Evolutionary conservation across 2,888 invertebrate genomes (phyloP).

Genomic region (Trissoscelio sp.): DNA sequence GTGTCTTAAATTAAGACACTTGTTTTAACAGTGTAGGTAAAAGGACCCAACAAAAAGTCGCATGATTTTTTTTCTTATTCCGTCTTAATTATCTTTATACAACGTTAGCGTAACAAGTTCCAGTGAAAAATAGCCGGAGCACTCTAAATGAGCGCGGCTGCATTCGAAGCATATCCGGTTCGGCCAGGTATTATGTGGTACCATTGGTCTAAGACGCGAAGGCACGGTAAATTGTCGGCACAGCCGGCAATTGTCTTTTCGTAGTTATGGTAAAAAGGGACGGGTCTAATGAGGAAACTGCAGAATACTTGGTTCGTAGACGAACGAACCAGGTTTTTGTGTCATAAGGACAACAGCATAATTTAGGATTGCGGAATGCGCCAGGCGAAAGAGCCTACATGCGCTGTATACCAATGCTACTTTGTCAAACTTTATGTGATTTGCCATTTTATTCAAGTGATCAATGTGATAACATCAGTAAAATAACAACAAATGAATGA

Average conservation of each 20-base stretch:
- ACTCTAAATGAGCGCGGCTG: slow-evolving; percentile 27
- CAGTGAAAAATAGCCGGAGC: slow-evolving; percentile 43
- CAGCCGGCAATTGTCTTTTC: slow-evolving; percentile 46
- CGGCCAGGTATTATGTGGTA: slow-evolving; percentile 4
- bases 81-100: slow-evolving; percentile 39
- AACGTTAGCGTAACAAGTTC: slow-evolving; percentile 37
- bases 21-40: no score
- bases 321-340: slow-evolving; percentile 78
- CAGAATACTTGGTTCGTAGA: slow-evolving; percentile 43
- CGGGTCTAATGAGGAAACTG: slow-evolving; percentile 53
- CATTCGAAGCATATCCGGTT: slow-evolving; percentile 46
- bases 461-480: no score
- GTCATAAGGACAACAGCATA: slow-evolving; percentile 80
- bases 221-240: slow-evolving; percentile 17
- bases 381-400: slow-evolving; percentile 47
- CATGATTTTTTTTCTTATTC: not conserved
- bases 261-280: slow-evolving; percentile 56
- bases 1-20: no score
- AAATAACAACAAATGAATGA: no score
- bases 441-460: no score
- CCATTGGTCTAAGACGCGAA: slow-evolving; percentile 20
- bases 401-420: slow-evolving; percentile 14
- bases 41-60: no score
- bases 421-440: no score
- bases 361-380: slow-evolving; percentile 75